phyloP scores from a whole-genome alignment of 1,140 invertebrate genomes.

The Acyrthosiphon pisum region DNA sequence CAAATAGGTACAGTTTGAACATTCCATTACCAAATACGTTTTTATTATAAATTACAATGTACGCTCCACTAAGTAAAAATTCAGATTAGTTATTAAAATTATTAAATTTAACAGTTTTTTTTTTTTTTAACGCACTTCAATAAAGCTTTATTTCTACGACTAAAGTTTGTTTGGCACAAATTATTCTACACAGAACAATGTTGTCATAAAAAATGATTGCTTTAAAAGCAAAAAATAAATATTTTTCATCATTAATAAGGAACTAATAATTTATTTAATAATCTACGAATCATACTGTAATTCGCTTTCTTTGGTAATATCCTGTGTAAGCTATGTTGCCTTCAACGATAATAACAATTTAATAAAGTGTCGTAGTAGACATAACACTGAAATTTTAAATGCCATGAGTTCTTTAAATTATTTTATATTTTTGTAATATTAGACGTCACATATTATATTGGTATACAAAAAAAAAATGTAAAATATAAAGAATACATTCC shows the following conservation, averaged over 20 bases:
- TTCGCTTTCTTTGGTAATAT: neutral
- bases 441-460: neutral
- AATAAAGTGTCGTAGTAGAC: neutral
- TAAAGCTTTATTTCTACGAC: neutral
- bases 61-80: neutral
- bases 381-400: neutral
- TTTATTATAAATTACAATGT: neutral
- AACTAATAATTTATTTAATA: neutral
- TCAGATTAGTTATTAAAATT: neutral
- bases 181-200: neutral
- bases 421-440: neutral
- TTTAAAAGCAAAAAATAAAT: neutral
- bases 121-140: neutral
- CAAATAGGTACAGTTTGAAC: neutral
- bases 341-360: slow-evolving; percentile 13
- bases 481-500: neutral
- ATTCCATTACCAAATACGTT: neutral
- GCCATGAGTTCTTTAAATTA: neutral
- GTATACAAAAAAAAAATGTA: neutral
- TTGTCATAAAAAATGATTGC: neutral
- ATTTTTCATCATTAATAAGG: neutral
- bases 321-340: neutral
- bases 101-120: neutral
- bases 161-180: neutral
- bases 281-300: neutral